Evolutionary conservation across 2,113 vertebrate genomes (phyloP).

Genomic region (Ceuthmochares aereus): DNA sequence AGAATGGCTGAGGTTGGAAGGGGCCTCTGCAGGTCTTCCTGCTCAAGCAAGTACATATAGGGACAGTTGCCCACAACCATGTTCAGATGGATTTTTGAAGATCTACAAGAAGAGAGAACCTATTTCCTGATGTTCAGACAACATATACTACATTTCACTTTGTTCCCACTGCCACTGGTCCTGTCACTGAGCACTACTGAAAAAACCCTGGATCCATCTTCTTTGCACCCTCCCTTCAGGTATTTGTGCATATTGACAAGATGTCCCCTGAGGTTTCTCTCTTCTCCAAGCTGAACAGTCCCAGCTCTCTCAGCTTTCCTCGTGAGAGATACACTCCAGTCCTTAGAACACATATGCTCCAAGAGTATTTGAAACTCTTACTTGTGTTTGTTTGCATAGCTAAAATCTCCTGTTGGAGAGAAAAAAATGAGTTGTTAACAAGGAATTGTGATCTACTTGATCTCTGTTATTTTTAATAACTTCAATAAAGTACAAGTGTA

Average conservation of each 20-base stretch:
- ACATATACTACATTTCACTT: neutral
- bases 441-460: neutral
- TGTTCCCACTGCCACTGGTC: neutral
- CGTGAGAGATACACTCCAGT: neutral
- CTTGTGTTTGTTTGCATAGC: neutral
- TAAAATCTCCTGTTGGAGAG: neutral
- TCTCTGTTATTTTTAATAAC: neutral
- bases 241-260: neutral
- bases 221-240: neutral
- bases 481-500: neutral
- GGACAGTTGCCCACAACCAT: neutral
- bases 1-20: neutral
- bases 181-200: neutral
- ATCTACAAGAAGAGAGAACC: neutral
- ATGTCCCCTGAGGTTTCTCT: neutral
- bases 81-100: neutral
- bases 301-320: neutral
- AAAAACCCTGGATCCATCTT: neutral
- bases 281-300: neutral
- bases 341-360: neutral
- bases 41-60: neutral
- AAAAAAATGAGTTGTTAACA: neutral
- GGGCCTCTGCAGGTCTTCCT: neutral
- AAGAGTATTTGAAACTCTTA: neutral
- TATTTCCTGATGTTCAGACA: neutral